Percentiles rank a stretch among this genome's conserved stretches.
Evolutionary conservation across 1,140 invertebrate genomes (phyloP).

Genomic region (Scaptomyza montana): DNA sequence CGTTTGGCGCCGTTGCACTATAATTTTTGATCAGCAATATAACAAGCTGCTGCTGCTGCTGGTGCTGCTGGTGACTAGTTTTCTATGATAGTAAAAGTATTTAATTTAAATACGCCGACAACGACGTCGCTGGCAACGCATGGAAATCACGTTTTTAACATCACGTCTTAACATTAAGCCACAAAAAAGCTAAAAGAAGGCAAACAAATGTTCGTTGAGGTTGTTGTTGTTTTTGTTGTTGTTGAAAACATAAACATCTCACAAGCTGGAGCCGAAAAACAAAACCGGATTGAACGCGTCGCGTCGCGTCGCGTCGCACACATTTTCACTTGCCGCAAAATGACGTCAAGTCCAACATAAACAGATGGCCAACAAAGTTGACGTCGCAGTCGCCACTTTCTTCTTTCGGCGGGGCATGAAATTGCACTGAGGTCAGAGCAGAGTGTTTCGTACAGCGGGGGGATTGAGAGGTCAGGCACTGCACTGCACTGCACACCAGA

Average conservation of each 20-base stretch:
- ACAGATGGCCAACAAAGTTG: conserved; percentile 62
- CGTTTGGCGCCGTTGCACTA: conserved; percentile 66
- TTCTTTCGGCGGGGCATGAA: conserved; percentile 45
- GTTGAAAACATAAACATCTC: conserved; percentile 79
- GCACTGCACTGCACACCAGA: conserved; percentile 8
- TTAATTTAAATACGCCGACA: conserved; percentile 78
- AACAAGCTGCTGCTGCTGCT: conserved; percentile 51
- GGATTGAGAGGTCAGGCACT: conserved; percentile 15
- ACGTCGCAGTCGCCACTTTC: conserved; percentile 41
- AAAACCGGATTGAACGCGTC: conserved; percentile 63
- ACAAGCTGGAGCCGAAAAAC: conserved; percentile 44
- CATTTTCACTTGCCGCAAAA: conserved; percentile 81
- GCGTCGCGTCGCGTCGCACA: conserved; percentile 51
- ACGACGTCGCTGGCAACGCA: conserved; percentile 61
- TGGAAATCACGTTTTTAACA: conserved; percentile 80
- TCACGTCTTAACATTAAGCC: conserved; percentile 73
- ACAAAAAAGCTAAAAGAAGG: conserved; percentile 51
- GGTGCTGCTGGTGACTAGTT: conserved; percentile 60
- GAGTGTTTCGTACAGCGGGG: neutral
- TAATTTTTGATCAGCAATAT: conserved; percentile 74
- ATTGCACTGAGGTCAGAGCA: conserved; percentile 48
- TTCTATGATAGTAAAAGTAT: conserved; percentile 80
- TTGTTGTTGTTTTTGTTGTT: conserved; percentile 42
- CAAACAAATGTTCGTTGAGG: conserved; percentile 56
- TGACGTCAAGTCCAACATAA: conserved; percentile 77